Conservation (phyloP, 2,888 invertebrate species). For the Fabriciana adippe region DNA sequence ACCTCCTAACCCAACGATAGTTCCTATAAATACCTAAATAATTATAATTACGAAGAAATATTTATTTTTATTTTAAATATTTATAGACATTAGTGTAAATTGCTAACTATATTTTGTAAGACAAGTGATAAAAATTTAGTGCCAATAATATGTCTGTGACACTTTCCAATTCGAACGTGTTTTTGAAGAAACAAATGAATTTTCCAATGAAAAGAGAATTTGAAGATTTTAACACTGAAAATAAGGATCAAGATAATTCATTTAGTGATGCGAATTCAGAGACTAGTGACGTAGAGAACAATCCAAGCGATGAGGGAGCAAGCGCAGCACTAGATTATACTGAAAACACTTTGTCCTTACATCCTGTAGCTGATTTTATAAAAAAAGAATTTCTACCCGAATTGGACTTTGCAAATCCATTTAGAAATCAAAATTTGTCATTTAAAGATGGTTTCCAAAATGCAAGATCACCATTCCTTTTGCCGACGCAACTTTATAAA, state of each 20-base stretch:
- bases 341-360: conserved; percentile 65
- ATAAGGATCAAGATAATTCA: conserved; percentile 66
- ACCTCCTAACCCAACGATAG: conserved; percentile 82
- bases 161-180: conserved; percentile 66
- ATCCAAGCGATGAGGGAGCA: conserved; percentile 58
- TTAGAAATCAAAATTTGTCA: conserved; percentile 66
- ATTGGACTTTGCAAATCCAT: conserved; percentile 71
- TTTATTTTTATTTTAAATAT: conserved; percentile 74
- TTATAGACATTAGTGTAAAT: conserved; percentile 60
- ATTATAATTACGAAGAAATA: conserved; percentile 73
- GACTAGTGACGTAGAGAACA: conserved; percentile 70
- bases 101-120: conserved; percentile 48
- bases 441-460: conserved; percentile 72
- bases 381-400: conserved; percentile 79
- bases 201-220: conserved; percentile 75
- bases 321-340: conserved; percentile 68
- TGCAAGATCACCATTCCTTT: conserved; percentile 79
- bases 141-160: conserved; percentile 70
- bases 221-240: conserved; percentile 63
- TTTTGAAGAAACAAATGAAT: conserved; percentile 70
- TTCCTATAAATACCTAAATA: conserved; percentile 82
- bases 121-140: conserved; percentile 56
- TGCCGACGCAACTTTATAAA: conserved; percentile 90
- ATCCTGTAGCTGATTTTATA: conserved; percentile 76
- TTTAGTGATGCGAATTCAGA: conserved; percentile 74